These are phyloP conservation scores for Lithosia quadra DNA, from an alignment of 2,888 invertebrate species.

Conservation along the genomic window DNA sequence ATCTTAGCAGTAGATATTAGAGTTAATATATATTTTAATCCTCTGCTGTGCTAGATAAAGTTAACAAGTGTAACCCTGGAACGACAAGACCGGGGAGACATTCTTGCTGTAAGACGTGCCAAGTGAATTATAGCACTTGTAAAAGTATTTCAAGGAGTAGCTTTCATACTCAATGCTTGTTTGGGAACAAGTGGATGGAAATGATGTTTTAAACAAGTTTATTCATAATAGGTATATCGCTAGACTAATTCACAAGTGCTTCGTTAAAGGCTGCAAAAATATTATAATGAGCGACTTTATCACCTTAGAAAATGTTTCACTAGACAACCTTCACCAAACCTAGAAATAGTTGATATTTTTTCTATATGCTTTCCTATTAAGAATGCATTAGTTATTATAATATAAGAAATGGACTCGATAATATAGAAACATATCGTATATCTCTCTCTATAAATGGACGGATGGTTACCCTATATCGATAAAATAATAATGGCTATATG, in stretches of 20 bases:
- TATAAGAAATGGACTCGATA: neutral
- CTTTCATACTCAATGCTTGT: constrained; percentile 14
- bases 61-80: constrained; percentile 7
- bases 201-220: constrained; percentile 20
- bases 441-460: neutral
- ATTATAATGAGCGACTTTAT: neutral
- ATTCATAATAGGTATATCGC: constrained; percentile 6
- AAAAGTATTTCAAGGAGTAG: constrained; percentile 18
- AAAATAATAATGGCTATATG: constrained; percentile 21
- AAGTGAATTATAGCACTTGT: constrained; percentile 28
- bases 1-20: neutral
- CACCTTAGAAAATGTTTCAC: neutral
- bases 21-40: neutral
- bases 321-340: neutral
- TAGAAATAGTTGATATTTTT: neutral
- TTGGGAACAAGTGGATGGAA: constrained; percentile 18
- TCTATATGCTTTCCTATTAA: no score
- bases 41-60: neutral
- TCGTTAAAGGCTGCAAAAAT: no score
- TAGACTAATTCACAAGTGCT: neutral
- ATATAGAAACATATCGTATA: neutral
- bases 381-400: no score
- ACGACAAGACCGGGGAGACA: constrained; percentile 3
- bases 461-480: constrained; percentile 19
- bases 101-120: constrained; percentile 15